Percentiles rank a stretch among this genome's conserved stretches.
phyloP scores from a whole-genome alignment of 2,888 invertebrate genomes.

The Argyresthia goedartella region DNA sequence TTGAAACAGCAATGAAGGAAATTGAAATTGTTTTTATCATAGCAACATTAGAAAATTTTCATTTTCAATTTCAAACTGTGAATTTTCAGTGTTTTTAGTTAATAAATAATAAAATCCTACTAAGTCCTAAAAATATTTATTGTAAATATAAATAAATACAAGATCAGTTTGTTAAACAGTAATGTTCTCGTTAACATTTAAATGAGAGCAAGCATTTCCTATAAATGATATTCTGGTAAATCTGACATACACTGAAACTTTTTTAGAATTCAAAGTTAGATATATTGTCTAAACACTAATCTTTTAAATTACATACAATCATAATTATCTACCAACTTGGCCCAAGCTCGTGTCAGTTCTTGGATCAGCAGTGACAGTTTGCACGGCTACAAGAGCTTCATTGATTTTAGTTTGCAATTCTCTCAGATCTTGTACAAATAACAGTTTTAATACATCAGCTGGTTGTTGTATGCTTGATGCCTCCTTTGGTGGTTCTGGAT shows the following conservation, averaged over 20 bases:
- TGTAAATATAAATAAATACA: neutral
- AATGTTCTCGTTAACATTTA: too few relatives aligned
- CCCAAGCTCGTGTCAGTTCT: conserved; percentile 96
- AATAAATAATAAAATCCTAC: neutral
- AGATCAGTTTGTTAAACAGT: neutral
- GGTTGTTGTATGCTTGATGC: conserved; percentile 42
- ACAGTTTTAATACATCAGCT: conserved; percentile 78
- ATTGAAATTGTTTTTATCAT: too few relatives aligned
- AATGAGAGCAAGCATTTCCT: too few relatives aligned
- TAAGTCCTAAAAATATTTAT: neutral
- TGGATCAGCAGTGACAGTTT: conserved; percentile 94
- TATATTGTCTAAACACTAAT: too few relatives aligned
- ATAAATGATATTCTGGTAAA: too few relatives aligned
- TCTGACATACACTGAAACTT: too few relatives aligned
- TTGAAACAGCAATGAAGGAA: too few relatives aligned
- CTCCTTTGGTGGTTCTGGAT: conserved; percentile 74
- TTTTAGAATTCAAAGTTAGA: too few relatives aligned
- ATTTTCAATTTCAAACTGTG: too few relatives aligned
- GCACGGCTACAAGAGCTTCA: conserved; percentile 92
- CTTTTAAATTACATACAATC: too few relatives aligned
- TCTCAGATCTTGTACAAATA: conserved; percentile 88
- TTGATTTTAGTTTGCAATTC: conserved; percentile 94
- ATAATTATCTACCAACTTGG: conserved; percentile 80
- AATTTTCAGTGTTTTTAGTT: neutral
- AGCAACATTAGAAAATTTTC: too few relatives aligned